Base-by-base conservation (phyloP, 2,113 vertebrate species). In the Climacteris rufus region DNA sequence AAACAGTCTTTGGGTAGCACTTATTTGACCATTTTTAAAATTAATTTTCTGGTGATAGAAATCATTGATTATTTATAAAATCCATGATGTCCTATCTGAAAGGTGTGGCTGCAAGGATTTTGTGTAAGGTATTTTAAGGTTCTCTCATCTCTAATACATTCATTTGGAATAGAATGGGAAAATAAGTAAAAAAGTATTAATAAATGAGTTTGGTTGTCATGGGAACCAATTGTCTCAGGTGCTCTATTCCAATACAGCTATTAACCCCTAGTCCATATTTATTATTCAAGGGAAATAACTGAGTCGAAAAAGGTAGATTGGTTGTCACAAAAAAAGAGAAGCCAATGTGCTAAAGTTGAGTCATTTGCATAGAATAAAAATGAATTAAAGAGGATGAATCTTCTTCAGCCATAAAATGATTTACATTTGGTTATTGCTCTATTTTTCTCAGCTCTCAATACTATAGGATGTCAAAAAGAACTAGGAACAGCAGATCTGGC, bases 261-360 rank as follows among this genome's bases (percentile, higher is more conserved):
- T 97, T 98, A 98, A 97, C 96, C 87, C 65, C 28, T 91, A 89
- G 93, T 94, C 85, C 91, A 80, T 94, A 95, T 96, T 97, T 97
- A 97, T 97, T 97, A 97, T 98, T 97, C 97, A 97, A 94, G 61
- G 66, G 69, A 96, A 98, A 97, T 97, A 95, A 97, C 90, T 96
- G 81, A 97, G 96, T 97, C 1, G 3, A 50, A 92, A 93, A 88
- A 83, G 91, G 91, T 96, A 97, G 95, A 97, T 95, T 96, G 68
- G 50, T 96, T 97, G 96, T 97, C 97, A 97, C 89, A 86, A 89
- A 97, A 97, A 96, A 94, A 87, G 94, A 94, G 89, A 97, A 97
- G 92, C 50, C 40, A 44, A 50, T 96, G 50, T 76, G 88, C 56
- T 93, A 95, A 97, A 94, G 95, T 88, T 87, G 91, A 91, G 86